A percentile compares a stretch with the other conserved stretches of the same genome.
These are phyloP conservation scores for Sebastes oblongus DNA, from an alignment of 2,797 vertebrate genomes.

Conservation along the genomic window DNA sequence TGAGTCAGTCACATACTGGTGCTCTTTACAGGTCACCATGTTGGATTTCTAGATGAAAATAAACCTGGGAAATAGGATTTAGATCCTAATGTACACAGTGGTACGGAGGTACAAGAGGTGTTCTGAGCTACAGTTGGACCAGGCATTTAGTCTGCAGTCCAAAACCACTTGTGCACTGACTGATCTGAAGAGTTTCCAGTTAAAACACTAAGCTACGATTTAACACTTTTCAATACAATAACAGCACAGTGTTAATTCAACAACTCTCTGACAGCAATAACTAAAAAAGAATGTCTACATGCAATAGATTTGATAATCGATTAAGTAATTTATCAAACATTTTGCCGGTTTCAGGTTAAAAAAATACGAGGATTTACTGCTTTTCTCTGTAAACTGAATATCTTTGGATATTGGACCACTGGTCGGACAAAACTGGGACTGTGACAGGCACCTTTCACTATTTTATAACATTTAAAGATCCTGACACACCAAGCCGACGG, in stretches of 20 bases:
- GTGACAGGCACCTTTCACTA: too few relatives aligned
- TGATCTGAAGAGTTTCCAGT: neutral
- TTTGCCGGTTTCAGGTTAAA: too few relatives aligned
- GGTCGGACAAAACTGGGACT: too few relatives aligned
- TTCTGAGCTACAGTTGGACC: neutral
- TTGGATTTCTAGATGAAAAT: neutral
- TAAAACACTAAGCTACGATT: neutral
- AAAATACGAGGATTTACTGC: too few relatives aligned
- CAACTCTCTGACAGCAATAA: neutral
- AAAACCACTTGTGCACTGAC: neutral
- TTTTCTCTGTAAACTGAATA: too few relatives aligned
- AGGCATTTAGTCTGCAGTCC: neutral
- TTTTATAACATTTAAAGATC: too few relatives aligned
- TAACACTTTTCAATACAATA: neutral
- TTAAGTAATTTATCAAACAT: neutral
- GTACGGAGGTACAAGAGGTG: neutral
- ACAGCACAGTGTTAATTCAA: neutral
- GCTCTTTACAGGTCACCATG: constrained; percentile 12
- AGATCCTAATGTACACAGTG: neutral
- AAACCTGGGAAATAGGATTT: constrained; percentile 1
- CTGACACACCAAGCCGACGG: too few relatives aligned
- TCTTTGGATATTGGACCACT: rapidly evolving
- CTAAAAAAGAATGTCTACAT: too few relatives aligned
- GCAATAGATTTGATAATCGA: neutral
- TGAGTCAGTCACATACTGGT: neutral